Evolutionary conservation across 2,888 invertebrate genomes (phyloP).

Genomic region (Eledona agricola): DNA sequence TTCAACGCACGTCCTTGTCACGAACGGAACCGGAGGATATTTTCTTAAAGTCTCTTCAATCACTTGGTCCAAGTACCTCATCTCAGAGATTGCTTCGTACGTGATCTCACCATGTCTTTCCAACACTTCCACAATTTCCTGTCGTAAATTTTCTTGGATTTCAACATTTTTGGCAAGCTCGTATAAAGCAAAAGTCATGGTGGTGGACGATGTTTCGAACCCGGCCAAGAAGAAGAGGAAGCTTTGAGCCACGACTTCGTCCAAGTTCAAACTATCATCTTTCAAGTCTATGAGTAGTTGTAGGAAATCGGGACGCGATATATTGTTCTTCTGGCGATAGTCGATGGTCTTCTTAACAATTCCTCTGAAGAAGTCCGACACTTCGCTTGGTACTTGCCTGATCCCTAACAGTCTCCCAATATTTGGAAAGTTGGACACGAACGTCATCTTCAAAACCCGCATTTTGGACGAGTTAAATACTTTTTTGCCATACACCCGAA

Average conservation of each 20-base stretch:
- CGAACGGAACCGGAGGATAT: slow-evolving; percentile 50
- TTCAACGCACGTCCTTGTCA: slow-evolving; percentile 40
- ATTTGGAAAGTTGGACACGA: slow-evolving; percentile 22
- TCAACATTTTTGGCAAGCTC: slow-evolving; percentile 63
- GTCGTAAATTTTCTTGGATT: slow-evolving; percentile 61
- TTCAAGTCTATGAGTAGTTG: slow-evolving; percentile 46
- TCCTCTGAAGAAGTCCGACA: slow-evolving; percentile 51
- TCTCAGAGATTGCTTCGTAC: slow-evolving; percentile 18
- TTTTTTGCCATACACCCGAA: slow-evolving; percentile 53
- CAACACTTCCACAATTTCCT: slow-evolving; percentile 53
- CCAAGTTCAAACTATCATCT: slow-evolving; percentile 1
- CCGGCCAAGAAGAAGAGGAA: slow-evolving; percentile 70
- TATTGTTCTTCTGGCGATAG: slow-evolving; percentile 46
- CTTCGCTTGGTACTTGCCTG: slow-evolving; percentile 36
- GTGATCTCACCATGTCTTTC: slow-evolving; percentile 9
- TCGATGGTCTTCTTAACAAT: slow-evolving; percentile 49
- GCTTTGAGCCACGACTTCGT: slow-evolving; percentile 63
- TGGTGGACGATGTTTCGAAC: slow-evolving; percentile 69
- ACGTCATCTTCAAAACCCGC: slow-evolving; percentile 15
- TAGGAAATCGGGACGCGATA: slow-evolving; percentile 46
- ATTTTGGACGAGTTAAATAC: slow-evolving; percentile 46
- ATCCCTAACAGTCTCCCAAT: slow-evolving; percentile 38
- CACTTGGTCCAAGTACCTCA: slow-evolving; percentile 23
- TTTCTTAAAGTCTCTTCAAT: slow-evolving; percentile 55
- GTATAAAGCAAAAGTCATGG: slow-evolving; percentile 66